Conservation (phyloP, 2,797 vertebrate genomes). For the Schizopygopsis pylzovi region DNA sequence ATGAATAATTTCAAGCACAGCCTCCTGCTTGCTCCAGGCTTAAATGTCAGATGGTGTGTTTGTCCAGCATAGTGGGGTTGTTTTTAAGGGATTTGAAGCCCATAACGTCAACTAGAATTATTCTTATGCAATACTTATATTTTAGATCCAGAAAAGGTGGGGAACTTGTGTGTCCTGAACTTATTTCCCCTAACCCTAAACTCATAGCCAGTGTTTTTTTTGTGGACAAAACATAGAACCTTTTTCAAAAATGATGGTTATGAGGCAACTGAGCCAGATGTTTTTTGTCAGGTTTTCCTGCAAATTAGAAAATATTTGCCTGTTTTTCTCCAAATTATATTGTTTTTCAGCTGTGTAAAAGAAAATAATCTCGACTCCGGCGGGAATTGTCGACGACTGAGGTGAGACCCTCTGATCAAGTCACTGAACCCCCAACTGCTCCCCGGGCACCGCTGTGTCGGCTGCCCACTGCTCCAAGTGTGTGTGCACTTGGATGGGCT, state of each 20-base stretch:
- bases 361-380: too few species aligned
- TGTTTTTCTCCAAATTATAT: not conserved
- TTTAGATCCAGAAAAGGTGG: constrained; percentile 25
- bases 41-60: constrained; percentile 44
- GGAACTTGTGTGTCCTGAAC: not conserved
- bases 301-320: not conserved
- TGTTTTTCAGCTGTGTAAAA: not conserved
- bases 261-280: not conserved
- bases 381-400: too few species aligned
- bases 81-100: constrained; percentile 23
- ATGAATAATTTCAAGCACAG: constrained; percentile 49
- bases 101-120: constrained; percentile 38
- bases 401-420: too few species aligned
- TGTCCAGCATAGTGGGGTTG: constrained; percentile 42
- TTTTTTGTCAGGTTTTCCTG: not conserved
- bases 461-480: too few species aligned
- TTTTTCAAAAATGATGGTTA: not conserved
- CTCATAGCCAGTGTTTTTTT: not conserved
- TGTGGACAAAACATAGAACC: not conserved
- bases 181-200: not conserved
- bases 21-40: constrained; percentile 42
- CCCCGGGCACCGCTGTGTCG: too few species aligned
- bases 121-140: constrained; percentile 23
- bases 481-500: too few species aligned
- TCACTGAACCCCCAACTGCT: too few species aligned